A percentile compares a stretch with the other conserved stretches of the same genome.
These are phyloP conservation scores for Eupeodes luniger DNA, from an alignment of 2,888 invertebrate species.

Conservation along the genomic window DNA sequence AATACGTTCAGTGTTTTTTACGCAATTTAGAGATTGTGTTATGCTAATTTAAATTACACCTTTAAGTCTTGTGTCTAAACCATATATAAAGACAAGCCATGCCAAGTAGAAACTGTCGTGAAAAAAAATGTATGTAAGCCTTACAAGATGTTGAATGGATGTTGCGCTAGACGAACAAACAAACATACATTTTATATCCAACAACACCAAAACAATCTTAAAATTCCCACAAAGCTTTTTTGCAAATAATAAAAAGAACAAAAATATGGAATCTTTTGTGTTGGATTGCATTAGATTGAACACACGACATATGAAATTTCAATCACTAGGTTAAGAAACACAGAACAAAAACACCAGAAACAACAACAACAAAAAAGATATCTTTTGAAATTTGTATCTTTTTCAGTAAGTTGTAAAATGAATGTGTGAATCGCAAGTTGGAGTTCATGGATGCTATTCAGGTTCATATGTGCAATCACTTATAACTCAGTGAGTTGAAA, in stretches of 20 bases:
- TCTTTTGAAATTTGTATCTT: slow-evolving; percentile 9
- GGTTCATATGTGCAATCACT: neutral
- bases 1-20: neutral
- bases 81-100: neutral
- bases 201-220: neutral
- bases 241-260: neutral
- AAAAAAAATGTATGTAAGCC: neutral
- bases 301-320: slow-evolving; percentile 12
- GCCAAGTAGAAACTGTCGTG: neutral
- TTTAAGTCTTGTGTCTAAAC: neutral
- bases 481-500: neutral
- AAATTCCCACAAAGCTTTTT: slow-evolving; percentile 10
- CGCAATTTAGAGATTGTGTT: neutral
- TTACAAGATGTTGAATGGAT: neutral
- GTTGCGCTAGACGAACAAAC: slow-evolving; percentile 7
- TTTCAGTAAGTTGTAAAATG: neutral
- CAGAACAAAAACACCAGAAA: neutral
- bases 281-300: slow-evolving; percentile 31
- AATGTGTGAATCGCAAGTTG: slow-evolving; percentile 3
- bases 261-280: slow-evolving; percentile 12
- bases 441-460: slow-evolving; percentile 8
- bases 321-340: slow-evolving; percentile 9
- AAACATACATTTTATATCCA: neutral
- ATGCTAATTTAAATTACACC: slow-evolving; percentile 19
- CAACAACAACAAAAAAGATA: neutral